Base-by-base conservation (phyloP, 1,140 invertebrate genomes). In the Pseudobourletiella spinata region DNA sequence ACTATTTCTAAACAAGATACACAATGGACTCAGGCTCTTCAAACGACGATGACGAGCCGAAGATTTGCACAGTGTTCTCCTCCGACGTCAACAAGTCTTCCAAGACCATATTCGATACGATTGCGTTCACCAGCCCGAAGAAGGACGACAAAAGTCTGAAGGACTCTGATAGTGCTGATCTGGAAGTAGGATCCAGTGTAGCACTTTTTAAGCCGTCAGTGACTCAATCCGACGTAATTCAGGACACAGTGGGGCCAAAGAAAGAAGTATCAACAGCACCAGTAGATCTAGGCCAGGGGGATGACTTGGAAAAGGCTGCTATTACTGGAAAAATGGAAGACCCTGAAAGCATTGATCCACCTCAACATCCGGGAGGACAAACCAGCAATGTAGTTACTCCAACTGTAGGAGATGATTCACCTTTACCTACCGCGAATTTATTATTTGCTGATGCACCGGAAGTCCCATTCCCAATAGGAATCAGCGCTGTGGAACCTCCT, bases 21-120 rank as follows among this genome's bases (percentile, higher is more conserved):
- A 56, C 22, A 64, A 64, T 64, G 62, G 62, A 64, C 22, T 35
- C 55, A 16, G 52, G 42, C 18, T 63, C 65, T 4, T 59, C 56
- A 28, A 60, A 60, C n/a, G 52, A 64, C 24, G 67, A 69, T 8
- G 62, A 69, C 16, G 64, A 69, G 51, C 59, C 67, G 1, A 63
- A 63, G 16, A 57, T 65, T 2, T 59, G 58, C 29, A 66, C 67
- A 0, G 64, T 69, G 4, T 64, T 69, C 20, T 58, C 67, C 15
- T 64, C 61, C 25, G 58, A 51, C 18, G 29, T 56, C 2, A n/a
- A n/a, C n/a, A 46, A 28, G 3, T 54, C 54, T 16, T 22, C 60
- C 0, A 63, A 57, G 32, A 62, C 62, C 1, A 50, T 61, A 14
- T 69, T 64, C 42, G 62, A 69, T 50, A 64, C 67, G 3, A 66